Conservation (phyloP, 1,140 invertebrate species). For the Cheumatopsyche charites region DNA sequence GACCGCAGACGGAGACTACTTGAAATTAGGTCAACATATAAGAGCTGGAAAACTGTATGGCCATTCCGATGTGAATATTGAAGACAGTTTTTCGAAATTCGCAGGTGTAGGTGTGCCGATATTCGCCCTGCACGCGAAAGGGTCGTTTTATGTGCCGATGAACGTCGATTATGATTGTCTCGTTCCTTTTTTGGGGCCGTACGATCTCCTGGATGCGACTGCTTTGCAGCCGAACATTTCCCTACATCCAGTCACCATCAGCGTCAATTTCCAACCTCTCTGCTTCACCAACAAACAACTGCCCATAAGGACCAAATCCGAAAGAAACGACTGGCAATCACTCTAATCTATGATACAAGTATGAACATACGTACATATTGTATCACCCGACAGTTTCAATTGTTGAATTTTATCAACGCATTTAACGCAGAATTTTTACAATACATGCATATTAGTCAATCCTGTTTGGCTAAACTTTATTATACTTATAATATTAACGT, state of each 20-base stretch:
- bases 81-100: conserved; percentile 32
- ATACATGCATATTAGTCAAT: no score
- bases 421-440: no score
- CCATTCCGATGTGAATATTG: conserved; percentile 1
- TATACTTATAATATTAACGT: no score
- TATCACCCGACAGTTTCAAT: no score
- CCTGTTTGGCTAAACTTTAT: no score
- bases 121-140: conserved; percentile 72
- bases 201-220: conserved; percentile 63
- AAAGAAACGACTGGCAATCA: conserved; percentile 38
- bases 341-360: no score
- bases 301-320: conserved; percentile 26
- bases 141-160: conserved; percentile 90
- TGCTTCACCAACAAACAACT: conserved; percentile 33
- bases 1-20: background rate
- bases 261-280: conserved; percentile 75
- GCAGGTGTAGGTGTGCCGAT: conserved; percentile 42
- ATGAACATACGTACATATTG: no score
- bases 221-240: conserved; percentile 67
- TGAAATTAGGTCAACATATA: conserved; percentile 16
- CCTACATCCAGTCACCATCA: conserved; percentile 89
- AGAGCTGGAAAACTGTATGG: background rate
- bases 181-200: conserved; percentile 70
- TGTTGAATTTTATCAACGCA: no score
- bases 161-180: conserved; percentile 82